Conservation (phyloP, 2,113 vertebrate species). For the Eclectus roratus region DNA sequence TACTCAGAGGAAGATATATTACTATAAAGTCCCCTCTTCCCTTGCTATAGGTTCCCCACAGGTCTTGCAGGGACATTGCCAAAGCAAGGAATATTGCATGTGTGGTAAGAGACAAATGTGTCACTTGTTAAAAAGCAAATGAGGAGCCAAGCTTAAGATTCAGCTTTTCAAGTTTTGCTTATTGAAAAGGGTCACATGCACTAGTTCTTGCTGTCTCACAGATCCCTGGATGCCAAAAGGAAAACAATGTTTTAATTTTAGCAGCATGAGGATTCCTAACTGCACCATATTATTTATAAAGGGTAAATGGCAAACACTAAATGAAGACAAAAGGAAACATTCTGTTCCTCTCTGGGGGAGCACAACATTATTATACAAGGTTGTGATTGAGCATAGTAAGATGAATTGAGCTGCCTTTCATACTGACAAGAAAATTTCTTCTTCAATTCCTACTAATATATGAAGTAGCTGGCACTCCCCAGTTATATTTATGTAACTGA, state of each 20-base stretch:
- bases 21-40: not conserved
- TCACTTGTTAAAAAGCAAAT: conserved; percentile 33
- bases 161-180: conserved; percentile 11
- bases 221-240: not conserved
- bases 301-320: conserved; percentile 37
- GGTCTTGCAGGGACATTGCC: not conserved
- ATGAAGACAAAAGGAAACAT: conserved; percentile 45
- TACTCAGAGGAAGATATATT: conserved; percentile 8
- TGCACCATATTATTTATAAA: conserved; percentile 42
- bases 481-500: not conserved
- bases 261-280: conserved; percentile 9
- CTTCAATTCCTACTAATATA: conserved; percentile 30
- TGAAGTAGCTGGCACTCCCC: not conserved
- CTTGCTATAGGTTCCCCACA: not conserved
- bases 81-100: not conserved
- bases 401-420: conserved; percentile 50
- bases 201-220: not conserved
- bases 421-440: conserved; percentile 66
- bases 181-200: not conserved
- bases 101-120: conserved; percentile 12
- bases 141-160: not conserved
- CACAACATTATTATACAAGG: conserved; percentile 56
- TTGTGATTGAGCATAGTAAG: conserved; percentile 47
- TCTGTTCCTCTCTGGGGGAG: conserved; percentile 20
- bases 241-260: conserved; percentile 51